phyloP scores from a whole-genome alignment of 2,888 invertebrate species.

The Limnephilus rhombicus region DNA sequence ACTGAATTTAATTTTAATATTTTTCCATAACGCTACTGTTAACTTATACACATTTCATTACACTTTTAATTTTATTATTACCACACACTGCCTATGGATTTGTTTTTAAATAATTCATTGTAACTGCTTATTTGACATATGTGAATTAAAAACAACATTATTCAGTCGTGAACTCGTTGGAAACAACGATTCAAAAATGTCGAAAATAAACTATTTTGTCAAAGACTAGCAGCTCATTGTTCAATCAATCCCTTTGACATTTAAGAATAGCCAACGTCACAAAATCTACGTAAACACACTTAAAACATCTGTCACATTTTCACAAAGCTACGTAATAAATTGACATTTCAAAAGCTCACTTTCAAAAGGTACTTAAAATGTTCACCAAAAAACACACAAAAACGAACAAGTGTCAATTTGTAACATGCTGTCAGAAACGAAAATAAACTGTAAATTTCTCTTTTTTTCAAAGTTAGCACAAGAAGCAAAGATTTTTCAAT shows the following conservation, averaged over 20 bases:
- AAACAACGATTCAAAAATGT: neutral
- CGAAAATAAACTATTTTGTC: neutral
- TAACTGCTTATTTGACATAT: neutral
- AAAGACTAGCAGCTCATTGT: neutral
- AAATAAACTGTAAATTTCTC: neutral
- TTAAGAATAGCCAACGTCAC: neutral
- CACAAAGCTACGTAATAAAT: slow-evolving; percentile 5
- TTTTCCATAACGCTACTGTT: neutral
- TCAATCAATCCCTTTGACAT: slow-evolving; percentile 12
- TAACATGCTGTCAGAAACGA: slow-evolving; percentile 14
- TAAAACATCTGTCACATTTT: neutral
- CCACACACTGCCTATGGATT: neutral
- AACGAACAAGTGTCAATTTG: slow-evolving; percentile 10
- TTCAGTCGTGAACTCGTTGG: neutral
- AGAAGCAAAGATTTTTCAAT: neutral
- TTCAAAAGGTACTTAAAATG: neutral
- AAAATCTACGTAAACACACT: neutral
- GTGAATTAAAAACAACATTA: neutral
- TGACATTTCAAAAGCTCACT: neutral
- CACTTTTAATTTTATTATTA: neutral
- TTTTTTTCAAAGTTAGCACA: neutral
- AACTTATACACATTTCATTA: neutral
- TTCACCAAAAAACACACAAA: neutral
- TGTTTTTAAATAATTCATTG: too few relatives aligned
- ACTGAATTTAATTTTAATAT: neutral